phyloP scores from a whole-genome alignment of 2,113 vertebrate species.

The Excalfactoria chinensis region DNA sequence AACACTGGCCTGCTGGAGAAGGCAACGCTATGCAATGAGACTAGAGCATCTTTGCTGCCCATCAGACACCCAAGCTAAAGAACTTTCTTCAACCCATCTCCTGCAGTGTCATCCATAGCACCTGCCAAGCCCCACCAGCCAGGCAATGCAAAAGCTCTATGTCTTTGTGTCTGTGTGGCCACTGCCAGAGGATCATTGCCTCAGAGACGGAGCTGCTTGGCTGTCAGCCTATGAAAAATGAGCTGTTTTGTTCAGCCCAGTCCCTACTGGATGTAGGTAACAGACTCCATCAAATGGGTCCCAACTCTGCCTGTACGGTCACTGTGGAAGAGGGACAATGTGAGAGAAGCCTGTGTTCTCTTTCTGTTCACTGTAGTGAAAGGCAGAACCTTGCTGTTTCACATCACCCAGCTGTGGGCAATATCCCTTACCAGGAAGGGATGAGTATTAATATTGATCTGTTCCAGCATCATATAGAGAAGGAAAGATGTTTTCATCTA shows the following conservation, averaged over 20 bases:
- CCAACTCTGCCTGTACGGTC: accelerated
- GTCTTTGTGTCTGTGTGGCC: neutral
- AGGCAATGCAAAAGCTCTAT: neutral
- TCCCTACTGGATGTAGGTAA: neutral
- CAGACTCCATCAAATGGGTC: neutral
- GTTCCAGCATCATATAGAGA: neutral
- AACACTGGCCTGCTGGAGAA: neutral
- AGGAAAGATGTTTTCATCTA: neutral
- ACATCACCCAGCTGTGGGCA: neutral
- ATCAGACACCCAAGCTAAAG: neutral
- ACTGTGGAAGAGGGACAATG: neutral
- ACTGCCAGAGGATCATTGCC: neutral
- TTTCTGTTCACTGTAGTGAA: accelerated
- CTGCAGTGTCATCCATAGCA: neutral
- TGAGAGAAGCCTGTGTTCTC: neutral
- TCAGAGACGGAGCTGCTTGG: neutral
- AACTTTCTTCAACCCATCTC: neutral
- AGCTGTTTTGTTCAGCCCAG: neutral
- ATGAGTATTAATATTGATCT: neutral
- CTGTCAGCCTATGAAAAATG: neutral
- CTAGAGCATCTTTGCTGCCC: accelerated
- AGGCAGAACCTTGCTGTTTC: neutral
- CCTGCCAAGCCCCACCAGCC: neutral
- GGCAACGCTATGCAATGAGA: accelerated
- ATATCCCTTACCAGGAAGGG: neutral